Percentiles rank a stretch among this genome's conserved stretches.
phyloP scores from a whole-genome alignment of 2,888 invertebrate genomes.

The Chloromyia formosa region DNA sequence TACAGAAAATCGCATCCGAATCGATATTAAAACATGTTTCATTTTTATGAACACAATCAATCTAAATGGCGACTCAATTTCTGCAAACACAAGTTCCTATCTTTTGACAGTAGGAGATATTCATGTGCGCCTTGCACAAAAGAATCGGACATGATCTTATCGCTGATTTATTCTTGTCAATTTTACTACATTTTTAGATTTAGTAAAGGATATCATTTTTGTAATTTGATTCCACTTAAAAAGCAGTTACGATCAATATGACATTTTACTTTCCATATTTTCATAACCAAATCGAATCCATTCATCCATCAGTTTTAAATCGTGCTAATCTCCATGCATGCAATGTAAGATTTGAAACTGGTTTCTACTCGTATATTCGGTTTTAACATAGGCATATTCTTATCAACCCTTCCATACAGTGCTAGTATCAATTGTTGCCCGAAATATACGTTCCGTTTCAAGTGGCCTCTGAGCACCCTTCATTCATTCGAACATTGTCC shows the following conservation, averaged over 20 bases:
- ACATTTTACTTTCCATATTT: background rate
- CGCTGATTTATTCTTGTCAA: too few species aligned
- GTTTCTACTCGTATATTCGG: slow-evolving; percentile 15
- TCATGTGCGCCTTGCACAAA: too few species aligned
- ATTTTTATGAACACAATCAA: too few species aligned
- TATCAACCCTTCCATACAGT: slow-evolving; percentile 21
- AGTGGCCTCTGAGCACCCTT: slow-evolving; percentile 19
- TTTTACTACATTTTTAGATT: too few species aligned
- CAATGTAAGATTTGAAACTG: slow-evolving; percentile 3
- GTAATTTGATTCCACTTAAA: slow-evolving; percentile 14
- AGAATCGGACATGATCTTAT: too few species aligned
- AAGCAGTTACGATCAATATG: background rate
- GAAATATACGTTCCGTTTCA: slow-evolving; percentile 37
- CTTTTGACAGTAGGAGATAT: too few species aligned
- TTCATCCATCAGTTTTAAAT: slow-evolving; percentile 4
- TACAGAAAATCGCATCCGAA: too few species aligned
- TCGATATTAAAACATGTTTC: too few species aligned
- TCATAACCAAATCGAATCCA: slow-evolving; percentile 28
- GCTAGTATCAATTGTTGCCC: slow-evolving; percentile 28
- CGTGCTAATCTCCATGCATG: too few species aligned
- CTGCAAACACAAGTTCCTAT: too few species aligned
- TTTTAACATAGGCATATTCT: background rate
- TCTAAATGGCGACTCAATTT: too few species aligned
- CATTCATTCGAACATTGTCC: background rate
- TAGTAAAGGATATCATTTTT: too few species aligned